phyloP scores from a whole-genome alignment of 2,888 invertebrate species.

The Tetranychus piercei region DNA sequence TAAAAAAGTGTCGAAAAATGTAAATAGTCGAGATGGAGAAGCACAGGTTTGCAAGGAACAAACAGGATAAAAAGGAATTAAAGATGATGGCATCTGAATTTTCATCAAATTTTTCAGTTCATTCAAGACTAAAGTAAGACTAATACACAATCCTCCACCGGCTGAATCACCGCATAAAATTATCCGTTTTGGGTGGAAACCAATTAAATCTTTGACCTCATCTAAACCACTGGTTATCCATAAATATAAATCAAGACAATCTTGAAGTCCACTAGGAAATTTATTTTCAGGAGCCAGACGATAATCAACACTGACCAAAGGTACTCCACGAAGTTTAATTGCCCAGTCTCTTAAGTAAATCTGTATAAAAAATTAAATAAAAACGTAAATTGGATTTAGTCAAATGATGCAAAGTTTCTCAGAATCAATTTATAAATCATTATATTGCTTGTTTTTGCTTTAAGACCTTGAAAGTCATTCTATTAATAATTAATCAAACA shows the following conservation, averaged over 20 bases:
- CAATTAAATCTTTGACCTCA: constrained; percentile 10
- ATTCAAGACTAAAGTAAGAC: constrained; percentile 56
- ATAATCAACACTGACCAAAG: constrained; percentile 86
- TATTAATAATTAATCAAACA: no score
- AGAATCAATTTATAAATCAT: not conserved
- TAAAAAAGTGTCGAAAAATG: constrained; percentile 79
- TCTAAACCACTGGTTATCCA: constrained; percentile 42
- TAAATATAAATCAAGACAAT: constrained; percentile 77
- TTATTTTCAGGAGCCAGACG: constrained; percentile 63
- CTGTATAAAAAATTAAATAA: not conserved
- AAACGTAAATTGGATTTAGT: not conserved
- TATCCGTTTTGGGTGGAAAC: constrained; percentile 28
- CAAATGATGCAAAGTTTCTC: no score
- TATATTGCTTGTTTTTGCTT: not conserved
- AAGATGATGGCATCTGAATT: constrained; percentile 6
- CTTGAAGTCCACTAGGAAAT: constrained; percentile 82
- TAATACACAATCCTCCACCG: constrained; percentile 74
- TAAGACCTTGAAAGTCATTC: no score
- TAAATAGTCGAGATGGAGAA: constrained; percentile 65
- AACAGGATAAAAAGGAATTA: constrained; percentile 44
- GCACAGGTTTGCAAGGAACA: not conserved
- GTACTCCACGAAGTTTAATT: constrained; percentile 46
- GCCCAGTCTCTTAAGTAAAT: constrained; percentile 79
- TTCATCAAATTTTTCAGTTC: constrained; percentile 35
- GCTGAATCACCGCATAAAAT: constrained; percentile 70